Evolutionary conservation across 2,888 invertebrate species (phyloP).

Genomic region (Agriopis marginaria): DNA sequence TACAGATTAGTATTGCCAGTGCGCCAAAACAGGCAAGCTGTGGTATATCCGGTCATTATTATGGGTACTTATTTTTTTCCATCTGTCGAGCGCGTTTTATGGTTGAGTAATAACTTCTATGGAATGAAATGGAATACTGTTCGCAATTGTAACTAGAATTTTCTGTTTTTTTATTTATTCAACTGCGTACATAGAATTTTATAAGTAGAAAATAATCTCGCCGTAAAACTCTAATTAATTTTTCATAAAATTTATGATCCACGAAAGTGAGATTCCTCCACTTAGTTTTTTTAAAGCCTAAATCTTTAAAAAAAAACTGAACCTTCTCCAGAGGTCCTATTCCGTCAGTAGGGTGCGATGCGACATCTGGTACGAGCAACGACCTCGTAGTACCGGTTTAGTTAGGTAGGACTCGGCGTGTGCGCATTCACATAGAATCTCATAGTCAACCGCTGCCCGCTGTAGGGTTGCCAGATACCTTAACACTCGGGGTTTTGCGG

Average conservation of each 20-base stretch:
- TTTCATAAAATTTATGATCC: no score
- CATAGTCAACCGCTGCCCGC: constrained; percentile 27
- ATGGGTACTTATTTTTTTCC: constrained; percentile 35
- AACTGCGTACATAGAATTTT: no score
- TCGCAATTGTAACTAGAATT: not conserved
- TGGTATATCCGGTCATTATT: constrained; percentile 43
- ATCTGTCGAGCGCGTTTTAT: constrained; percentile 22
- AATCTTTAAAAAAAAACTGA: no score
- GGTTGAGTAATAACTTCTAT: constrained; percentile 19
- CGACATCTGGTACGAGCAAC: constrained; percentile 49
- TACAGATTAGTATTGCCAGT: constrained; percentile 17
- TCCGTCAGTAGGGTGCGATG: constrained; percentile 11
- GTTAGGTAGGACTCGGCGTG: constrained; percentile 44
- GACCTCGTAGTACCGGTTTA: constrained; percentile 51
- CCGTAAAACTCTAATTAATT: no score
- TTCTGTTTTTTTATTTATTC: not conserved
- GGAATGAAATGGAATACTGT: constrained; percentile 4
- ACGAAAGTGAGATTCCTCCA: no score
- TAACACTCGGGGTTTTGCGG: not conserved
- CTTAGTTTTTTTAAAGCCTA: no score
- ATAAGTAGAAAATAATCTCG: no score
- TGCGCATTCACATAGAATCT: constrained; percentile 45
- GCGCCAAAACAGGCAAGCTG: constrained; percentile 36
- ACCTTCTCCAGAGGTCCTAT: not conserved
- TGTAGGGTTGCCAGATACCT: constrained; percentile 18